Base-by-base conservation (phyloP, 2,113 vertebrate genomes). In the Anarhynchus alexandrinus region DNA sequence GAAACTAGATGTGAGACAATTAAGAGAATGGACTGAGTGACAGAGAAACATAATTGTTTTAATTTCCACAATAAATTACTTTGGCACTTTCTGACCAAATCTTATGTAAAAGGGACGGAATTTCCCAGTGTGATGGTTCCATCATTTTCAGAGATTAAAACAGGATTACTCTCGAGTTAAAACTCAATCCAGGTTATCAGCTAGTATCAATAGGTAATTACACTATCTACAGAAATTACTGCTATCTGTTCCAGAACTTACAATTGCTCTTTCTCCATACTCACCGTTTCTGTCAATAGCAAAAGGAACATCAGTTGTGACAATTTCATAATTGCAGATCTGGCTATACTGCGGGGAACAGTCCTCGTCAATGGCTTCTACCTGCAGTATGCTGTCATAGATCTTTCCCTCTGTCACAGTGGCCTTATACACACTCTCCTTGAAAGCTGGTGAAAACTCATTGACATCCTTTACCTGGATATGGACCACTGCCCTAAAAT, bases 261-360 rank as follows among this genome's bases (percentile, higher is more conserved):
- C 9, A 81, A 38, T 5, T 66, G 26, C 13, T 40, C 18, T 43
- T 66, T 62, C 43, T 32, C 57, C 69, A 52, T 38, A 98, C 99
- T 99, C 90, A 99, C 99, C 99, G 1, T 99, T 99, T 97, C 99
- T 99, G 97, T 99, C 99, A 10, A 99, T 99, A 52, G 99, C 99
- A 77, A 99, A 99, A 66, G 99, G 99, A 34, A 99, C 99, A 29
- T 98, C 98, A 3, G 97, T 87, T 5, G 98, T 99, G 95, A 98
- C 98, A 51, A 99, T 99, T 97, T 99, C 99, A 38, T 99, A 99
- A 97, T 99, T 99, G 97, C 99, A 99, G 96, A 99, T 99, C 97
- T 99, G 99, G 97, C 99, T 99, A 94, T 99, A 99, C 93, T 99
- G 99, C 0, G 99, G 99, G 8, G 99, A 99, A 88, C 99, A 99